Base-by-base conservation (phyloP, 2,888 invertebrate species). In the Chrysomela aeneicollis region DNA sequence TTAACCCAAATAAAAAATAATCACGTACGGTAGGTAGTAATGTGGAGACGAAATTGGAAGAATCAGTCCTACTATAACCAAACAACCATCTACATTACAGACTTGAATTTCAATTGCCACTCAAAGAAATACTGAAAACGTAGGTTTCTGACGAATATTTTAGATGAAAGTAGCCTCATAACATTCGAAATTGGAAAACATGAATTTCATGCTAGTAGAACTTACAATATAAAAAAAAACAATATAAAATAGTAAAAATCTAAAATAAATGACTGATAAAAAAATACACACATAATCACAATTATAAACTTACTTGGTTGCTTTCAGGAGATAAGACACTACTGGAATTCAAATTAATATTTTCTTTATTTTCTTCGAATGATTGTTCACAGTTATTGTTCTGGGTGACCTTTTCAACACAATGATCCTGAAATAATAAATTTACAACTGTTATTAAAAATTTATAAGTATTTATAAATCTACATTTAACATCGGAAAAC, bases 371-470 rank as follows among this genome's bases (percentile, higher is more conserved):
- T 69, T 74, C 71, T 62, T 68, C 61, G 59, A 47, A 42, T 70
- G 74, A 72, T 74, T 70, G 71, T 72, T 69, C 66, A 64, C 63
- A 68, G 65, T 74, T 73, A 73, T 74, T 74, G 71, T 75, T 72
- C 66, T 71, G 66, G 67, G 72, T 73, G 70, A 55, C 63, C 54
- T 73, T 70, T 64, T 69, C 71, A 74, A 74, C 73, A 73, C 73
- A 74, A 68, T 66, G 68, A 66, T 66, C 58, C 62, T 69, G 59
- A 61, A 69, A 71, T 59, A 58, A 61, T 59, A 61, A 26, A 61
- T 54, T n/a, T 22, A 19, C 15, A 26, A 26, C 26, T 26, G 6
- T 26, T n/a, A n/a, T n/a, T n/a, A n/a, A n/a, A 26, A 26, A 26
- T 26, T 3, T 6, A 26, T 26, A n/a, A n/a, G n/a, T n/a, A n/a